Evolutionary conservation across 1,140 invertebrate species (phyloP).

Genomic region (Thaumetopoea pityocampa): DNA sequence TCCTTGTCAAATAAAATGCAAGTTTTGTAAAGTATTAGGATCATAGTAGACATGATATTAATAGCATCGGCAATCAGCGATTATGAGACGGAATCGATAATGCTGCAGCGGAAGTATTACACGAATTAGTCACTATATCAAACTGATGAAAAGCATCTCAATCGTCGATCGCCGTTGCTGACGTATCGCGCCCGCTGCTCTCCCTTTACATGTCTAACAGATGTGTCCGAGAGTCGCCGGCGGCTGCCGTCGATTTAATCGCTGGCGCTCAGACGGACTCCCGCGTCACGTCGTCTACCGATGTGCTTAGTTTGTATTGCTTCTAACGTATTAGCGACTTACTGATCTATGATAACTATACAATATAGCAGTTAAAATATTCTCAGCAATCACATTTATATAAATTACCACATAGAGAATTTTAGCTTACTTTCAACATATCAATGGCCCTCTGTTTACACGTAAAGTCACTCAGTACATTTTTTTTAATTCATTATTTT

Average conservation of each 20-base stretch:
- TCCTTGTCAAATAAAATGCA: slow-evolving; percentile 43
- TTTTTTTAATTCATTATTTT: slow-evolving; percentile 63
- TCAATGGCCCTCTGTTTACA: slow-evolving; percentile 74
- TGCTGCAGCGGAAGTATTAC: too few relatives aligned
- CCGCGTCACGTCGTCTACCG: neutral
- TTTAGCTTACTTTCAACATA: slow-evolving; percentile 73
- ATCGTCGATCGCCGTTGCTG: too few relatives aligned
- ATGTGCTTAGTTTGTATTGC: slow-evolving; percentile 17
- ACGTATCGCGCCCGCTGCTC: too few relatives aligned
- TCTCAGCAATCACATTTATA: slow-evolving; percentile 72
- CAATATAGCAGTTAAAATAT: slow-evolving; percentile 71
- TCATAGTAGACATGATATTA: too few relatives aligned
- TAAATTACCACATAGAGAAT: slow-evolving; percentile 72
- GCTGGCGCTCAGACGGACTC: neutral
- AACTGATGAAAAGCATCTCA: too few relatives aligned
- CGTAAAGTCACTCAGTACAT: slow-evolving; percentile 75
- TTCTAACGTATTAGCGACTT: slow-evolving; percentile 49
- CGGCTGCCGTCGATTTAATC: neutral
- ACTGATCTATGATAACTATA: slow-evolving; percentile 67
- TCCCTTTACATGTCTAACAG: too few relatives aligned
- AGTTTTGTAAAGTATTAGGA: slow-evolving; percentile 15
- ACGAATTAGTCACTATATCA: too few relatives aligned
- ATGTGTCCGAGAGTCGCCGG: too few relatives aligned
- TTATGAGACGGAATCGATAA: too few relatives aligned
- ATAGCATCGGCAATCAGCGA: too few relatives aligned